Evolutionary conservation across 2,113 vertebrate species (phyloP).

Genomic region (Xiphophorus hellerii): DNA sequence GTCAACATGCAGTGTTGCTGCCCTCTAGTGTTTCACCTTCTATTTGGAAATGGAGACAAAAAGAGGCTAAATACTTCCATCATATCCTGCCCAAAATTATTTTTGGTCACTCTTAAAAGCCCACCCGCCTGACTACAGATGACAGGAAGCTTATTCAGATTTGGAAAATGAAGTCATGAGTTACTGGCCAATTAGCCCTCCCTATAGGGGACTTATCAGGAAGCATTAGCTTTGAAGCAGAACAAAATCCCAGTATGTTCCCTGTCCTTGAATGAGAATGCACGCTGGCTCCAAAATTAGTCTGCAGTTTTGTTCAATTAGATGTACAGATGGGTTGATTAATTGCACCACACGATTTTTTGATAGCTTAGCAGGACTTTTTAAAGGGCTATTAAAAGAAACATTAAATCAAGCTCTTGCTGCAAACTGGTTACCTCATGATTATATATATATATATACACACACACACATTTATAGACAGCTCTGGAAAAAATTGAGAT

Average conservation of each 20-base stretch:
- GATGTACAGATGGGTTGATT: not conserved
- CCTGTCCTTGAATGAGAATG: not conserved
- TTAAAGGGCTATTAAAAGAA: not conserved
- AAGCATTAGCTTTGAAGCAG: slow-evolving; percentile 13
- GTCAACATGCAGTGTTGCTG: slow-evolving; percentile 46
- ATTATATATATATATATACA: too few species aligned
- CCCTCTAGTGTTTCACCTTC: slow-evolving; percentile 70
- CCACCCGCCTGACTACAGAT: slow-evolving; percentile 1
- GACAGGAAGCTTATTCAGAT: not conserved
- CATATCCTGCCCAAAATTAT: not conserved
- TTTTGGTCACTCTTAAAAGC: slow-evolving; percentile 1
- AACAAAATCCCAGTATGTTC: slow-evolving; percentile 14
- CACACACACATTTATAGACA: too few species aligned
- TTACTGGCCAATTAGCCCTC: slow-evolving; percentile 21
- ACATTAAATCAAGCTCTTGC: not conserved
- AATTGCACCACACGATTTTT: not conserved
- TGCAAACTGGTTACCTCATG: not conserved
- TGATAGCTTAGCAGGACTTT: not conserved
- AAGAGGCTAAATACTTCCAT: not conserved
- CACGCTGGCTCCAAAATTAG: slow-evolving; percentile 19
- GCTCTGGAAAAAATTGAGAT: too few species aligned
- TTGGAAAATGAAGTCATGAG: not conserved
- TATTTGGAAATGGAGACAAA: not conserved
- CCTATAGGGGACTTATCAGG: slow-evolving; percentile 14
- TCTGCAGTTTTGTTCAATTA: not conserved